Conservation (phyloP, 2,888 invertebrate species). For the Chrysina gloriosa region DNA sequence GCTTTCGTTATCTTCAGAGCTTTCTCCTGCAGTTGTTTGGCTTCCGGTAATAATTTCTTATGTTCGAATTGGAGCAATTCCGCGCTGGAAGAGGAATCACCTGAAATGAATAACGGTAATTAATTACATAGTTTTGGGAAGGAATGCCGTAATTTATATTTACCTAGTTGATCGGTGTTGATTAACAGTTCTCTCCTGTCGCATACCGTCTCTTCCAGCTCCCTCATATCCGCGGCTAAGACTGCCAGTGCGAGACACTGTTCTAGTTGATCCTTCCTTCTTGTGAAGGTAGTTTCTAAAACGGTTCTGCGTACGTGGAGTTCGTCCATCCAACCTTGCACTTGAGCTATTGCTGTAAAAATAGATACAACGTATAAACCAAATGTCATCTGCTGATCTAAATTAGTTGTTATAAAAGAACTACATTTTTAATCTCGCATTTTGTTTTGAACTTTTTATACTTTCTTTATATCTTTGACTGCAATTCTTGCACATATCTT, state of each 20-base stretch:
- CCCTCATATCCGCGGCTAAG: constrained; percentile 77
- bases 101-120: constrained; percentile 55
- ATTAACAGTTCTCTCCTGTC: constrained; percentile 69
- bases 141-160: constrained; percentile 38
- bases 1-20: constrained; percentile 81
- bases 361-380: constrained; percentile 23
- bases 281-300: constrained; percentile 76
- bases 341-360: constrained; percentile 73
- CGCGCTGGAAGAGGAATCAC: constrained; percentile 79
- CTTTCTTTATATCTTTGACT: no score
- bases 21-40: constrained; percentile 79
- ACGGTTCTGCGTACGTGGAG: constrained; percentile 80
- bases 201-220: constrained; percentile 71
- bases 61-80: constrained; percentile 77
- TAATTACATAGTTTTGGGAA: background rate
- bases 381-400: constrained; percentile 35
- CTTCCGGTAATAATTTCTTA: constrained; percentile 76
- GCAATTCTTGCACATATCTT: no score
- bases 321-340: constrained; percentile 80
- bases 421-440: background rate
- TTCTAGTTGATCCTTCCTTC: constrained; percentile 79
- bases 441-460: no score
- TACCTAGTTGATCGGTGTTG: constrained; percentile 71
- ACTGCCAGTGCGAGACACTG: constrained; percentile 81
- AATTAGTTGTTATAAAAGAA: constrained; percentile 3